These are phyloP conservation scores for Conistra vaccinii DNA, from an alignment of 2,888 invertebrate genomes.

Conservation along the genomic window DNA sequence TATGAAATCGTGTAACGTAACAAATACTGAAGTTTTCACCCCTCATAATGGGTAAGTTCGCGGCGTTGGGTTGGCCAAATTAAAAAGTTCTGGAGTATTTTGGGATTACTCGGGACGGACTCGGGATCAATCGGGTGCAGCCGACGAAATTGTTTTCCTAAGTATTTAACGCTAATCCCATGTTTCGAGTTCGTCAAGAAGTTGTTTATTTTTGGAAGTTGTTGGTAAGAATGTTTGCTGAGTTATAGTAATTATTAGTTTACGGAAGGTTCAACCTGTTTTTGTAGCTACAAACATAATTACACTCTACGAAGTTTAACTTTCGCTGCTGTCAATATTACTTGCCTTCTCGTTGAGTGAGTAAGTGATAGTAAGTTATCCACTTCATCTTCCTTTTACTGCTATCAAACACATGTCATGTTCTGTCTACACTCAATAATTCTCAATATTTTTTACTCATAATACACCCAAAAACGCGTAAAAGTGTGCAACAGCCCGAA, in stretches of 20 bases:
- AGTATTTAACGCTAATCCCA: constrained; percentile 54
- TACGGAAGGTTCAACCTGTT: not conserved
- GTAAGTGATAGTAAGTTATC: too few relatives aligned
- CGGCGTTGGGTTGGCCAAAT: constrained; percentile 46
- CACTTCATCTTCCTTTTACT: not conserved
- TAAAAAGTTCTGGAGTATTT: constrained; percentile 56
- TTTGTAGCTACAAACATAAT: constrained; percentile 19
- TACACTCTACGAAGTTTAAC: not conserved
- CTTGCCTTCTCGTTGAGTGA: not conserved
- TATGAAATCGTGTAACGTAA: constrained; percentile 52
- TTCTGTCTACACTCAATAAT: not conserved
- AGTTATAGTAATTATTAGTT: constrained; percentile 45
- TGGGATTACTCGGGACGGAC: constrained; percentile 47
- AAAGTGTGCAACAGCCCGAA: not conserved
- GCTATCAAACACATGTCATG: not conserved
- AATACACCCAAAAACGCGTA: not conserved
- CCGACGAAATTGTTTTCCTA: constrained; percentile 48
- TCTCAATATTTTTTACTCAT: not conserved
- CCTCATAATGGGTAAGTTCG: constrained; percentile 61
- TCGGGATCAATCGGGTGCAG: constrained; percentile 61
- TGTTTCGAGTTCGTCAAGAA: constrained; percentile 27
- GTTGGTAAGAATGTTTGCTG: constrained; percentile 31
- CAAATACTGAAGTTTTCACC: constrained; percentile 70
- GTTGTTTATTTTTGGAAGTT: constrained; percentile 41
- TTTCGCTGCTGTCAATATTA: not conserved